A percentile compares a stretch with the other conserved stretches of the same genome.
phyloP scores from a whole-genome alignment of 2,888 invertebrate genomes.

The Hymenopus coronatus region DNA sequence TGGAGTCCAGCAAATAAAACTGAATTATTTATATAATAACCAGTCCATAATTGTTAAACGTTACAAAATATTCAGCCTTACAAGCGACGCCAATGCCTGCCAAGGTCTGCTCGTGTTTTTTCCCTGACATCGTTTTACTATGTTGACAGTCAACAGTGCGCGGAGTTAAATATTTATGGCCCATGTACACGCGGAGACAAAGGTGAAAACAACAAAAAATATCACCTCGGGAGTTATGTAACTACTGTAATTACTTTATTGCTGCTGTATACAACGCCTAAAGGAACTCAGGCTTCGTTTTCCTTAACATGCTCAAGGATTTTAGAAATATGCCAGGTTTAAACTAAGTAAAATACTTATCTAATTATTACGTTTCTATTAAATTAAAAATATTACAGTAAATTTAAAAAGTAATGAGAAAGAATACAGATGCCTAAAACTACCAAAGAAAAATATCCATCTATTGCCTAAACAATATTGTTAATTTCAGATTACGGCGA shows the following conservation, averaged over 20 bases:
- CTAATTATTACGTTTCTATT: no score
- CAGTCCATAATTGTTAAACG: neutral
- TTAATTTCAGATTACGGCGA: no score
- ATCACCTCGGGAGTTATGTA: neutral
- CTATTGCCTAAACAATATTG: no score
- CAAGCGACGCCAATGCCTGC: neutral
- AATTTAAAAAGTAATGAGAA: no score
- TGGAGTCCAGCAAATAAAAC: no score
- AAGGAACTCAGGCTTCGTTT: neutral
- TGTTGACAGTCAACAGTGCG: constrained; percentile 11
- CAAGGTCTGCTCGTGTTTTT: neutral
- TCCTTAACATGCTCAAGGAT: neutral
- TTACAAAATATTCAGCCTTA: neutral
- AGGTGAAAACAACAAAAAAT: constrained; percentile 19
- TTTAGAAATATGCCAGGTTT: no score
- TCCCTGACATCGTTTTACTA: constrained; percentile 2
- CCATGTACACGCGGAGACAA: neutral
- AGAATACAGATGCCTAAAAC: no score
- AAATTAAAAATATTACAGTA: no score
- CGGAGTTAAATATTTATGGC: neutral
- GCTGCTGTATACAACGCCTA: neutral
- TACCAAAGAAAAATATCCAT: no score
- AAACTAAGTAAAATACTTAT: no score
- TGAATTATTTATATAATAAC: neutral
- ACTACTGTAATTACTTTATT: neutral